Evolutionary conservation across 2,888 invertebrate species (phyloP).

Genomic region (Ptychoptera albimana): DNA sequence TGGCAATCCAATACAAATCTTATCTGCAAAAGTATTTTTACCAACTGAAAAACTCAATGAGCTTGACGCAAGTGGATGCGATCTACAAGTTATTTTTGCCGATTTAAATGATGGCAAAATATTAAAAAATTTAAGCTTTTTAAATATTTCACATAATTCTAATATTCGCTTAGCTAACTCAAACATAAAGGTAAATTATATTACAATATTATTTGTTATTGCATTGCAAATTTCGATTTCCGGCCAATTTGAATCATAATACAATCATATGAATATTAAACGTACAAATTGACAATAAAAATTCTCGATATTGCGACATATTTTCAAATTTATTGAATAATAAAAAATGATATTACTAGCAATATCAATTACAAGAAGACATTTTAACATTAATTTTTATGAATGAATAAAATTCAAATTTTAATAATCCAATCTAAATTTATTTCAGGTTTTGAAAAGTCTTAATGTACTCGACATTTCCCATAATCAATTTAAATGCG

Average conservation of each 20-base stretch:
- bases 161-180: neutral
- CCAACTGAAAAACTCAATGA: slow-evolving; percentile 43
- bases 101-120: slow-evolving; percentile 29
- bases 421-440: neutral
- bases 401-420: no score
- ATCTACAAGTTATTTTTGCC: slow-evolving; percentile 38
- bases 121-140: slow-evolving; percentile 37
- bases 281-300: no score
- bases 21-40: slow-evolving; percentile 50
- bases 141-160: slow-evolving; percentile 34
- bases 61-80: slow-evolving; percentile 55
- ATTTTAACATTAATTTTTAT: no score
- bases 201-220: no score
- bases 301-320: no score
- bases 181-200: slow-evolving; percentile 5
- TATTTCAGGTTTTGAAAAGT: slow-evolving; percentile 9
- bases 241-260: no score
- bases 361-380: no score
- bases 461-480: slow-evolving; percentile 36
- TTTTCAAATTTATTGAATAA: no score
- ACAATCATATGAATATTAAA: no score
- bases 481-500: slow-evolving; percentile 51
- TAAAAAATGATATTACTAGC: no score
- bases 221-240: no score
- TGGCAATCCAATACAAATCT: slow-evolving; percentile 49